Percentiles rank a stretch among this genome's conserved stretches.
phyloP scores from a whole-genome alignment of 2,797 vertebrate genomes.

The Epinephelus coioides region DNA sequence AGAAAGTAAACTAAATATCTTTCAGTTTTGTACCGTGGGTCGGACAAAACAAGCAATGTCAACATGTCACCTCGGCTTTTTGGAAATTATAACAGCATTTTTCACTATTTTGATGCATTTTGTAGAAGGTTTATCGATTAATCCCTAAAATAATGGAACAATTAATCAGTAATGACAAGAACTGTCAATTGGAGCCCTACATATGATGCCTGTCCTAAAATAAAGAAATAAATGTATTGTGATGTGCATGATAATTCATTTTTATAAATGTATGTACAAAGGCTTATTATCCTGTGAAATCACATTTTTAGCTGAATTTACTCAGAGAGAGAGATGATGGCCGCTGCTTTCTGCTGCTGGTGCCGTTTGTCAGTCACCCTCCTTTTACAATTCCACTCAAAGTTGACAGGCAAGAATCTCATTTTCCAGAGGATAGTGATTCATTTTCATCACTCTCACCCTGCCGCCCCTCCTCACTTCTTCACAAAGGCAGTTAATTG shows the following conservation, averaged over 20 bases:
- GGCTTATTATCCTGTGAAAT: slow-evolving; percentile 16
- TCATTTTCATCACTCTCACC: slow-evolving; percentile 76
- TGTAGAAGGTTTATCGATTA: background rate
- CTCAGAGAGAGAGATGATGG: slow-evolving; percentile 18
- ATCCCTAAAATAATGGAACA: background rate
- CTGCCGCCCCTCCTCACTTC: slow-evolving; percentile 57
- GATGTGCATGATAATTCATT: too few relatives aligned
- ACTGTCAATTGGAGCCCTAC: background rate
- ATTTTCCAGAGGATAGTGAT: slow-evolving; percentile 76
- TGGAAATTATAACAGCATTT: background rate
- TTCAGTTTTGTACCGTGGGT: background rate
- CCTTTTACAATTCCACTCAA: slow-evolving; percentile 53
- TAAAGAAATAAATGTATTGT: background rate
- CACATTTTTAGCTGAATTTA: slow-evolving; percentile 19
- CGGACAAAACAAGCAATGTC: background rate
- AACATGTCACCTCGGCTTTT: background rate
- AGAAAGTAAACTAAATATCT: background rate
- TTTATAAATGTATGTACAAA: too few relatives aligned
- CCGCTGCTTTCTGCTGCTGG: slow-evolving; percentile 23
- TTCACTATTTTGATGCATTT: background rate
- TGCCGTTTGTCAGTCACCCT: slow-evolving; percentile 36
- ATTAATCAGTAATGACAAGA: background rate
- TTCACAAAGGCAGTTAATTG: slow-evolving; percentile 77
- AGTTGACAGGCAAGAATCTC: slow-evolving; percentile 73
- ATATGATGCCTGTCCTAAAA: background rate